Evolutionary conservation across 2,113 vertebrate genomes (phyloP).

Genomic region (Dromas ardeola): DNA sequence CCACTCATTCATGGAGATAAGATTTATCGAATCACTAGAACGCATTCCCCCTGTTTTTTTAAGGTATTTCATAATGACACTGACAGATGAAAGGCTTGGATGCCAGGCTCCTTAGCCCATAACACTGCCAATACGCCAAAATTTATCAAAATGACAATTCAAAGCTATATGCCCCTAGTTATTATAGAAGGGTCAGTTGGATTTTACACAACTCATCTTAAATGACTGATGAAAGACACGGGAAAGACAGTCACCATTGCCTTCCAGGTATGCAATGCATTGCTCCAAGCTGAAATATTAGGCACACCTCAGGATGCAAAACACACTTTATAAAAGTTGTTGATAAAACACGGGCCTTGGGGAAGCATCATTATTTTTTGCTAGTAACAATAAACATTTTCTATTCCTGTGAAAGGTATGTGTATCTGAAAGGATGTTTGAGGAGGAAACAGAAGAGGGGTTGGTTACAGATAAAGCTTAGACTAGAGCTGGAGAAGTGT

Average conservation of each 20-base stretch:
- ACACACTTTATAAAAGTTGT: not conserved
- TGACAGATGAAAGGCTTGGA: slow-evolving; percentile 38
- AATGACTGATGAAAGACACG: slow-evolving; percentile 34
- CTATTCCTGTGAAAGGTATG: not conserved
- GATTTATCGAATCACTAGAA: slow-evolving; percentile 6
- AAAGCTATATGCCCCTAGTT: slow-evolving; percentile 36
- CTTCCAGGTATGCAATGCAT: not conserved
- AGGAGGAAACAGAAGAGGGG: not conserved
- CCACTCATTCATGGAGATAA: slow-evolving; percentile 28
- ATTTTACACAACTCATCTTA: slow-evolving; percentile 35
- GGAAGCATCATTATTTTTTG: not conserved
- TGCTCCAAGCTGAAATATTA: not conserved
- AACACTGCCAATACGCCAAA: slow-evolving; percentile 28
- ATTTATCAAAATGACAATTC: slow-evolving; percentile 61
- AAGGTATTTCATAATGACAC: slow-evolving; percentile 33
- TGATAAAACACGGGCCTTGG: not conserved
- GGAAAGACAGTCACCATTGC: not conserved
- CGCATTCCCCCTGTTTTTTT: not conserved
- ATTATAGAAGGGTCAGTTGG: slow-evolving; percentile 37
- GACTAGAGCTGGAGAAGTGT: not conserved
- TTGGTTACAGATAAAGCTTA: not conserved
- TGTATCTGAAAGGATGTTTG: not conserved
- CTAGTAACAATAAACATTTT: not conserved
- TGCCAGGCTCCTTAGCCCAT: not conserved
- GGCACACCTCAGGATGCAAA: not conserved